A percentile compares a stretch with the other conserved stretches of the same genome.
These are phyloP conservation scores for Oreochromis tanganicae DNA, from an alignment of 2,113 vertebrate species.

Conservation along the genomic window DNA sequence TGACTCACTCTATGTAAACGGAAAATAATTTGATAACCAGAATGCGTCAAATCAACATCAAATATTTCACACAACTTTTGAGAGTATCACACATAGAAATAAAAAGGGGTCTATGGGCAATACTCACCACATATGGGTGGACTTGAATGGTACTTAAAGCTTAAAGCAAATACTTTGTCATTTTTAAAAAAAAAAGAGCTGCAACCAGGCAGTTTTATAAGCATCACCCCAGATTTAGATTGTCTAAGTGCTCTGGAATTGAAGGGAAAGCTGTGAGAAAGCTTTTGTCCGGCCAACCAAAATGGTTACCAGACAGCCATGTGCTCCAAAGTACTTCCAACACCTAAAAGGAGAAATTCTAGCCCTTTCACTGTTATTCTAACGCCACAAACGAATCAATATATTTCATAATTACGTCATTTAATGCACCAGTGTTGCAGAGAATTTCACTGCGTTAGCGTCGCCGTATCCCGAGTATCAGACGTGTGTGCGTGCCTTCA, in stretches of 20 bases:
- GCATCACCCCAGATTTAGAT: not conserved
- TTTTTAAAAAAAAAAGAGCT: not conserved
- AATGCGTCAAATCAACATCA: not conserved
- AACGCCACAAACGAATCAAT: not conserved
- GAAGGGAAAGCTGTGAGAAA: not conserved
- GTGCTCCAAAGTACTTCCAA: not conserved
- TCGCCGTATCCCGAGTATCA: not conserved
- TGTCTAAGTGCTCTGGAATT: not conserved
- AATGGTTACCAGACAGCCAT: not conserved
- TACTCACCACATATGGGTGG: not conserved
- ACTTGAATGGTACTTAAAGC: not conserved
- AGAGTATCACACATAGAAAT: not conserved
- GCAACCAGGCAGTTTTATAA: not conserved
- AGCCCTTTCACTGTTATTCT: not conserved
- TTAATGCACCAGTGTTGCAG: not conserved
- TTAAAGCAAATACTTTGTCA: conserved; percentile 4
- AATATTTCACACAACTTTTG: conserved; percentile 26
- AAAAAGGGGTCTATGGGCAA: not conserved
- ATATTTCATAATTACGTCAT: not conserved
- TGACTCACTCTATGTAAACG: not conserved
- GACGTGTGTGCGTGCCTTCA: conserved; percentile 26
- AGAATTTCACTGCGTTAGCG: not conserved
- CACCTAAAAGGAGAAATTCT: not conserved
- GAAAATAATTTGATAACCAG: conserved; percentile 27
- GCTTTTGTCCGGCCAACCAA: not conserved